Evolutionary conservation across 2,113 vertebrate genomes (phyloP), one percentile per base, ranked within the genome.

Genomic region (Paraplagusia blochii): DNA sequence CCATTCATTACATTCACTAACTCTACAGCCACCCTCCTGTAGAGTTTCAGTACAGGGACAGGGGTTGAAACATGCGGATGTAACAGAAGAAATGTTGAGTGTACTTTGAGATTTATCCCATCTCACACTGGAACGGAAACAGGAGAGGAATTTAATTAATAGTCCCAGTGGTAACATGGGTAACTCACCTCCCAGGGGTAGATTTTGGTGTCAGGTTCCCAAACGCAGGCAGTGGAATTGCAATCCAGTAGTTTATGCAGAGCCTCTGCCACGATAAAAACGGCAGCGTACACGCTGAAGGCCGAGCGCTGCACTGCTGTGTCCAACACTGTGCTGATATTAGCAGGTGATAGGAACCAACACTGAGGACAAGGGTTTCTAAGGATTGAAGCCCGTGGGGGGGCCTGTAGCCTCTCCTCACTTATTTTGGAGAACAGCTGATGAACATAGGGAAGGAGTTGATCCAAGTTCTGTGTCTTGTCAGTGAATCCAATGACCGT

Each of bases 101-200:
- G n/a, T n/a, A n/a, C n/a, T n/a, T n/a, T n/a, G n/a, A n/a, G n/a
- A n/a, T n/a, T n/a, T n/a, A n/a, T n/a, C n/a, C n/a, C n/a, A n/a
- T n/a, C n/a, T n/a, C n/a, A n/a, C n/a, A n/a, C n/a, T n/a, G n/a
- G n/a, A n/a, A n/a, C n/a, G n/a, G n/a, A n/a, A n/a, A n/a, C n/a
- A n/a, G n/a, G n/a, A n/a, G n/a, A n/a, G n/a, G n/a, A n/a, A n/a
- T n/a, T n/a, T n/a, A n/a, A n/a, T n/a, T n/a, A n/a, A n/a, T n/a
- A 29, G 22, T 29, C 22, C 2, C 22, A 29, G 22, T 29, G 22
- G 22, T 29, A 29, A 29, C 22, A 29, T 2, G 22, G 22, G 22
- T 29, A 10, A 12, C 73, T 76, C 73, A 94, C 93, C 92, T 93
- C 86, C 94, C 93, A 94, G 15, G 89, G 86, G 56, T 89, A 89